phyloP scores from a whole-genome alignment of 2,113 vertebrate genomes.

The Xyrauchen texanus region DNA sequence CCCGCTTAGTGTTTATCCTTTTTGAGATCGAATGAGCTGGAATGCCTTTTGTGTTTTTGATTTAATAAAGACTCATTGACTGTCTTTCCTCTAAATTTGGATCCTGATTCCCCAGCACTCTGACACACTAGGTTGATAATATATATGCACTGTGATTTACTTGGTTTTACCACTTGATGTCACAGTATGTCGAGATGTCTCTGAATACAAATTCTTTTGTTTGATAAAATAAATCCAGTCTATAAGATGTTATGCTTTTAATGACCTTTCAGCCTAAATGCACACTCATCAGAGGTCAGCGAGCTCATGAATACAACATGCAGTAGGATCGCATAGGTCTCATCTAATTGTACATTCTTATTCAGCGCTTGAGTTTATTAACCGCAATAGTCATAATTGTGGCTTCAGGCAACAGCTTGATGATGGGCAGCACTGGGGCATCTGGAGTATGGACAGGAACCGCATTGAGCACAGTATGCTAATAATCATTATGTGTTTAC shows the following conservation, averaged over 20 bases:
- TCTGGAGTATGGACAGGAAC: conserved; percentile 3
- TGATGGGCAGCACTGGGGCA: conserved; percentile 47
- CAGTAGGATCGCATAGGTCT: conserved; percentile 65
- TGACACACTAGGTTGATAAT: no score
- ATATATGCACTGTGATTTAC: no score
- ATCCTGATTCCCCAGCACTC: no score
- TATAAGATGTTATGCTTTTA: neutral
- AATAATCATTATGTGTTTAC: conserved; percentile 17
- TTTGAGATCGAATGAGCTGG: no score
- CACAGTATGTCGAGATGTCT: no score
- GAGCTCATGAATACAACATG: conserved; percentile 67
- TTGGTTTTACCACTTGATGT: neutral
- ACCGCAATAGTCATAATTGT: conserved; percentile 70
- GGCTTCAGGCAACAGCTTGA: conserved; percentile 62
- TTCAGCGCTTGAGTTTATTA: conserved; percentile 65
- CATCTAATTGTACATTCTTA: conserved; percentile 65
- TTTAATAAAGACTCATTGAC: no score
- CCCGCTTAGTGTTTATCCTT: no score
- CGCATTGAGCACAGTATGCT: conserved; percentile 3
- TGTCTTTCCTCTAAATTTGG: no score
- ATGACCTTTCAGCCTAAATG: conserved; percentile 9
- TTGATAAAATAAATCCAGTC: neutral
- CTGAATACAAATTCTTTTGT: neutral
- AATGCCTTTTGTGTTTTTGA: no score
- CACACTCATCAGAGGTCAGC: conserved; percentile 63